phyloP scores from a whole-genome alignment of 2,113 vertebrate genomes.

The Xiphorhynchus elegans region DNA sequence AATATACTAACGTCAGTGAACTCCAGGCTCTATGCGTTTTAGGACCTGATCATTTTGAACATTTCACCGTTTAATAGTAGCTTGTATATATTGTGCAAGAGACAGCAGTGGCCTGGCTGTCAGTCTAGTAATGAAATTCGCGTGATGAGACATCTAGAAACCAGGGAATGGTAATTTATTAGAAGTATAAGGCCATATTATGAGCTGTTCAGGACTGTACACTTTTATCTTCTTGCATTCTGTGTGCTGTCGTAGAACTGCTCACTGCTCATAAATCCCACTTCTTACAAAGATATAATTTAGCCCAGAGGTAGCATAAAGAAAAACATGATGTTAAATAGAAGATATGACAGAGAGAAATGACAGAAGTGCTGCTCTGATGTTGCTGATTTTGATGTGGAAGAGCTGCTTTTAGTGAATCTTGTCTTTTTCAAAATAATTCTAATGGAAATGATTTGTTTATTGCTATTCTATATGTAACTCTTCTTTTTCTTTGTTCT shows the following conservation, averaged over 20 bases:
- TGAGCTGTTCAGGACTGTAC: not conserved
- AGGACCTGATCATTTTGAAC: not conserved
- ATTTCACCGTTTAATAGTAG: not conserved
- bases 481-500: constrained; percentile 34
- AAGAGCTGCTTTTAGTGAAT: not conserved
- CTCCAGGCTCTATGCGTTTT: not conserved
- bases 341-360: not conserved
- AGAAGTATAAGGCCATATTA: not conserved
- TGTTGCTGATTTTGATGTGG: not conserved
- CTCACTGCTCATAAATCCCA: not conserved
- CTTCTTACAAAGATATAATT: not conserved
- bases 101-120: not conserved
- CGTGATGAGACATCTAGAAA: not conserved
- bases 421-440: not conserved
- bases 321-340: not conserved
- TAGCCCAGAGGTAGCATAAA: not conserved
- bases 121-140: not conserved
- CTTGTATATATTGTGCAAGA: not conserved
- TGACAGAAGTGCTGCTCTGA: not conserved
- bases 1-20: not conserved
- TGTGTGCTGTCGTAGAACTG: not conserved
- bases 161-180: not conserved
- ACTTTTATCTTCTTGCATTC: not conserved
- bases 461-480: not conserved
- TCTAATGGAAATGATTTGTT: not conserved